Evolutionary conservation across 2,113 vertebrate species (phyloP).

Genomic region (Australoheros scitulus): DNA sequence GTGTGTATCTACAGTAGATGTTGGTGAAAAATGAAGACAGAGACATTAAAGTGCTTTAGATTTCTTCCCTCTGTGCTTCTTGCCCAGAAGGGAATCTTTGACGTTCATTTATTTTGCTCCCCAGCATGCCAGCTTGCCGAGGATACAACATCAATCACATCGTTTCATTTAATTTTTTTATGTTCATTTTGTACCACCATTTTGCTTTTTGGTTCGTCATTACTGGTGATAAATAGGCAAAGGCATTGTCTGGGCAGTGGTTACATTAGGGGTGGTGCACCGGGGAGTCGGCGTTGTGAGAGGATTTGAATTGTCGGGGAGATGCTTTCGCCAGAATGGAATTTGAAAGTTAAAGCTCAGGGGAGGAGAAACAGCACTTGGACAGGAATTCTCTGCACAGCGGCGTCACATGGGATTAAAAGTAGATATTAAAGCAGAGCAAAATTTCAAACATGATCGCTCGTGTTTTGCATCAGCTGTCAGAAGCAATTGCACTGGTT

Average conservation of each 20-base stretch:
- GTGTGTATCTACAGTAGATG: conserved; percentile 29
- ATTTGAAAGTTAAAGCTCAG: conserved; percentile 39
- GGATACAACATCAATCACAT: conserved; percentile 59
- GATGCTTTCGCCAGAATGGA: conserved; percentile 35
- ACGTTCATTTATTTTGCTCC: conserved; percentile 58
- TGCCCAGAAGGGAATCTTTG: conserved; percentile 64
- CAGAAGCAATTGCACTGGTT: conserved; percentile 32
- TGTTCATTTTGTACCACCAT: conserved; percentile 60
- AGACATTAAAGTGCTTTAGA: conserved; percentile 67
- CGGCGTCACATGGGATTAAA: conserved; percentile 31
- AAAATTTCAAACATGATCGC: conserved; percentile 25
- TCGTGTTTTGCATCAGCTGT: conserved; percentile 54
- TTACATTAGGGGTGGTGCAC: conserved; percentile 45
- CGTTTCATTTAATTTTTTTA: conserved; percentile 43
- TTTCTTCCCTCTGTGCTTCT: conserved; percentile 55
- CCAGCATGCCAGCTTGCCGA: conserved; percentile 38
- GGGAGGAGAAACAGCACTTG: conserved; percentile 31
- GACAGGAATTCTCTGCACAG: conserved; percentile 17
- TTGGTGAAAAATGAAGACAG: conserved; percentile 54
- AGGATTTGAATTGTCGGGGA: conserved; percentile 31
- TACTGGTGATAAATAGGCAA: conserved; percentile 62
- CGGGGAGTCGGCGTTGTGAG: conserved; percentile 38
- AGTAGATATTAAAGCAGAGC: conserved; percentile 26
- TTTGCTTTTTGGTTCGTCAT: conserved; percentile 55
- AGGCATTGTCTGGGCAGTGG: conserved; percentile 50